Percentiles rank a stretch among this genome's conserved stretches.
These are phyloP conservation scores for Probaryconus sp. DNA, from an alignment of 1,140 invertebrate species.

Conservation along the genomic window DNA sequence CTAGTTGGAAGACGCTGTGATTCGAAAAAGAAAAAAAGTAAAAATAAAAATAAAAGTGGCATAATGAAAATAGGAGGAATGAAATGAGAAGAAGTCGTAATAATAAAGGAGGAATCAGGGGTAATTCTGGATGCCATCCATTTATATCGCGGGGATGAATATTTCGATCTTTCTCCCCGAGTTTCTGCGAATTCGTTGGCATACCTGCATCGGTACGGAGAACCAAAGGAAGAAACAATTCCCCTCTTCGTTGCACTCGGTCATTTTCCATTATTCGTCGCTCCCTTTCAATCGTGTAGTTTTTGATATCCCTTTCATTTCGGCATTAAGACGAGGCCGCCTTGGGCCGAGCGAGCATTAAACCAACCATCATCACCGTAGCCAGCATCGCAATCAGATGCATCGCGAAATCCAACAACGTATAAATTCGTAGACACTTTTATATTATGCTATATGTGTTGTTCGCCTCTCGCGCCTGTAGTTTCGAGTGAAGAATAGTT, in stretches of 20 bases:
- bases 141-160: slow-evolving; percentile 68
- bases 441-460: slow-evolving; percentile 3
- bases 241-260: slow-evolving; percentile 5
- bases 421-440: slow-evolving; percentile 44
- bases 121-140: slow-evolving; percentile 61
- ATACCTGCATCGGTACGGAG: slow-evolving; percentile 32
- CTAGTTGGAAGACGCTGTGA: too few species aligned
- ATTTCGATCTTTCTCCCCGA: slow-evolving; percentile 62
- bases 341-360: slow-evolving; percentile 34
- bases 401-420: slow-evolving; percentile 43
- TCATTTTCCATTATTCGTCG: neutral
- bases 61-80: slow-evolving; percentile 43
- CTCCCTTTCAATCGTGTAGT: slow-evolving; percentile 46
- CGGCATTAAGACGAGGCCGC: slow-evolving; percentile 39
- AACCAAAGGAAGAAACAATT: slow-evolving; percentile 4
- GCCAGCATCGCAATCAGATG: slow-evolving; percentile 44
- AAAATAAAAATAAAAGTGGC: slow-evolving; percentile 25
- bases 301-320: slow-evolving; percentile 56
- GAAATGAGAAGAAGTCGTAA: slow-evolving; percentile 7
- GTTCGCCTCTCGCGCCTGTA: slow-evolving; percentile 1
- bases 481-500: slow-evolving; percentile 14
- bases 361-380: slow-evolving; percentile 42
- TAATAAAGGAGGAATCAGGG: slow-evolving; percentile 39
- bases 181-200: slow-evolving; percentile 60
- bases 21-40: slow-evolving; percentile 10